Conservation (phyloP, 2,797 vertebrate species). For the Echiichthys vipera region DNA sequence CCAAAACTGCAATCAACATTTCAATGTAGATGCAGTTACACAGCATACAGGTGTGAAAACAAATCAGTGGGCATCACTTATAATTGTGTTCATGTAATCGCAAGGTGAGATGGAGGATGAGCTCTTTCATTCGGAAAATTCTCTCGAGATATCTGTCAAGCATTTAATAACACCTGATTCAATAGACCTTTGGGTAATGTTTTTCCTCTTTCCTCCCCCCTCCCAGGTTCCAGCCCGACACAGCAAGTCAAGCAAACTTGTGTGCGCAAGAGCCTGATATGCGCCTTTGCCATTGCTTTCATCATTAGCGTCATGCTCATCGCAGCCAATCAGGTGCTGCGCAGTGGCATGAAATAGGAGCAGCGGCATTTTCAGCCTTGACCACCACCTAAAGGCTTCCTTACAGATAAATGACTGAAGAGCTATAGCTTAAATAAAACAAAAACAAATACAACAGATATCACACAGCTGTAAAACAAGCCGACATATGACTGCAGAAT, state of each 20-base stretch:
- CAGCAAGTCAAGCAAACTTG: constrained; percentile 99
- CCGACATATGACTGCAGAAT: constrained; percentile 20
- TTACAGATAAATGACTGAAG: constrained; percentile 50
- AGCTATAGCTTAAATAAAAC: constrained; percentile 21
- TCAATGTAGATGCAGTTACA: constrained; percentile 53
- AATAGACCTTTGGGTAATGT: constrained; percentile 13
- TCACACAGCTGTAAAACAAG: constrained; percentile 44
- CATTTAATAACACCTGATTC: constrained; percentile 45
- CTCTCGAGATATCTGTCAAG: constrained; percentile 45
- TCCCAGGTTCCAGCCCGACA: constrained; percentile 89
- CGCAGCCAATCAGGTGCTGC: constrained; percentile 97
- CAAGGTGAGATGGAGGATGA: constrained; percentile 39
- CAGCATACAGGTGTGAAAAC: constrained; percentile 58
- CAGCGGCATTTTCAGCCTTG: constrained; percentile 37
- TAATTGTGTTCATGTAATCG: constrained; percentile 53
- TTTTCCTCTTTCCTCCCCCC: not conserved
- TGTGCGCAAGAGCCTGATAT: constrained; percentile 97
- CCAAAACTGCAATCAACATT: constrained; percentile 56
- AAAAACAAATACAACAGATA: constrained; percentile 42
- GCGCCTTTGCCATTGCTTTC: constrained; percentile 97
- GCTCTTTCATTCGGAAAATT: constrained; percentile 55
- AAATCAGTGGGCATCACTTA: constrained; percentile 24
- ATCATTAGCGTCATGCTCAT: constrained; percentile 99
- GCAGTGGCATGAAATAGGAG: constrained; percentile 95
- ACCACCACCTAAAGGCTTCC: constrained; percentile 48